Base-by-base conservation (phyloP, 2,888 invertebrate species). In the Pelosia muscerda region DNA sequence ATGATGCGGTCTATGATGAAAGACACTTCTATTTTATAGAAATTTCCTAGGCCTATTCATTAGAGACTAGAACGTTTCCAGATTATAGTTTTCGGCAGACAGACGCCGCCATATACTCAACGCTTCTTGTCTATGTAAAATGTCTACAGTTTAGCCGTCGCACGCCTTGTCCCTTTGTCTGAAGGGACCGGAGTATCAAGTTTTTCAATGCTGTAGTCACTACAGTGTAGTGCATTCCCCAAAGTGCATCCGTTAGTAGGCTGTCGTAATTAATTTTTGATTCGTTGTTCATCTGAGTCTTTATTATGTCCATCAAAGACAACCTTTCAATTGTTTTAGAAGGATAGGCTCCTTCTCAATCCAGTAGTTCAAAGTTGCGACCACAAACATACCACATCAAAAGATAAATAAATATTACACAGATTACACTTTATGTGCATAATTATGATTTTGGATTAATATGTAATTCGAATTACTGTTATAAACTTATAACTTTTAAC, bases 61-160 rank as follows among this genome's bases (percentile, higher is more conserved):
- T 49, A 19, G 49, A 19, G 19, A 9, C 49, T 49, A n/a, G n/a
- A 49, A n/a, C n/a, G 49, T n/a, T 49, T 49, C 8, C 49, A 49
- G 49, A 49, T 49, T 19, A n/a, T 49, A 49, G 49, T 49, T 49
- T n/a, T 49, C 49, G 8, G 9, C n/a, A n/a, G 49, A 49, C 49
- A 49, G 49, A 9, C 49, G n/a, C 19, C 42, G 19, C 19, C 42
- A 42, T 42, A 42, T 34, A 38, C 15, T 3, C 15, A 38, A 13
- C n/a, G n/a, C 49, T 19, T 6, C 15, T 42, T 42, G 42, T 42
- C 42, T 49, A 49, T 49, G 49, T 49, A 9, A 2, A 49, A 49
- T 49, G 49, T n/a, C 49, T 49, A 49, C 49, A 49, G 49, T 49
- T n/a, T n/a, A 49, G 42, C 42, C 49, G 9, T n/a, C 49, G n/a